These are phyloP conservation scores for Melangyna quadrimaculata DNA, from an alignment of 2,888 invertebrate species.

Conservation along the genomic window DNA sequence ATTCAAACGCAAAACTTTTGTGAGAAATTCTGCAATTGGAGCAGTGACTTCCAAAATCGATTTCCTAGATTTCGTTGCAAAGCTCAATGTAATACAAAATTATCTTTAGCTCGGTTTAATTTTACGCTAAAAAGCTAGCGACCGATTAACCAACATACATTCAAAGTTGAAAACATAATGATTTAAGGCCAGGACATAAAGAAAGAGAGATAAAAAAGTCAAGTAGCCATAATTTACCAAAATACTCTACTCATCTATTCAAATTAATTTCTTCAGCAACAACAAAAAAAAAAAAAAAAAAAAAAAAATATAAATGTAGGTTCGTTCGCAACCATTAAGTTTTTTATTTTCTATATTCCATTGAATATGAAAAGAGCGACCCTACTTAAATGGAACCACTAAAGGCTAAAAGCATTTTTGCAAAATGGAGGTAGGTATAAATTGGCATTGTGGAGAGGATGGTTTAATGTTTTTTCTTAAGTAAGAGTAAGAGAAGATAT, in stretches of 20 bases:
- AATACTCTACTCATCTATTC: neutral
- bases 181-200: too few species aligned
- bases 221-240: neutral
- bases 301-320: neutral
- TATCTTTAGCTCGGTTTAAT: too few species aligned
- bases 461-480: neutral
- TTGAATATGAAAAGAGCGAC: neutral
- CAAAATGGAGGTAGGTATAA: neutral
- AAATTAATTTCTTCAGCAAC: neutral
- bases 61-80: slow-evolving; percentile 99
- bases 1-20: slow-evolving; percentile 98
- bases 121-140: too few species aligned
- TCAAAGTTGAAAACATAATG: too few species aligned
- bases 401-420: slow-evolving; percentile 2
- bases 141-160: too few species aligned
- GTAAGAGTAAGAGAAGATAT: too few species aligned
- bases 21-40: slow-evolving; percentile 99
- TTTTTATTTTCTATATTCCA: neutral
- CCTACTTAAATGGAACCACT: neutral
- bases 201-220: neutral
- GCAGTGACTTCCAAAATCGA: slow-evolving; percentile 95
- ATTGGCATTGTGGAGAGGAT: neutral
- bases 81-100: slow-evolving; percentile 99
- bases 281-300: neutral
- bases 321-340: neutral